Conservation (phyloP, 1,140 invertebrate species). For the Drosophila miranda region DNA sequence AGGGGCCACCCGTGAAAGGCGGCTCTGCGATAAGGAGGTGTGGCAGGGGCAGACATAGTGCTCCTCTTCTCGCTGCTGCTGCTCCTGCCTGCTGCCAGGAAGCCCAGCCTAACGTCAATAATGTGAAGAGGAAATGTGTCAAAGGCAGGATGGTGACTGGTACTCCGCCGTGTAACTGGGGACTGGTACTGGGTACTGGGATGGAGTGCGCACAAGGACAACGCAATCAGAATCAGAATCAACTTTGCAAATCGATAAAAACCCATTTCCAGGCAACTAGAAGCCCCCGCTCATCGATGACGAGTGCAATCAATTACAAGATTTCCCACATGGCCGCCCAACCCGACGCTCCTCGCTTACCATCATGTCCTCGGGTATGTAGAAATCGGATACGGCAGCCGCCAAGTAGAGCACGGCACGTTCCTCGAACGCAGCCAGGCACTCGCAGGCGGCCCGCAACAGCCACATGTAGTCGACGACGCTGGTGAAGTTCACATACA, state of each 20-base stretch:
- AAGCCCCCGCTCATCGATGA: conserved; percentile 47
- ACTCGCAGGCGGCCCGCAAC: conserved; percentile 90
- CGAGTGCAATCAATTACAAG: conserved; percentile 77
- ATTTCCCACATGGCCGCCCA: conserved; percentile 66
- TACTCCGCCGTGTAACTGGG: neutral
- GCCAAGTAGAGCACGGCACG: conserved; percentile 95
- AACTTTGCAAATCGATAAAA: conserved; percentile 75
- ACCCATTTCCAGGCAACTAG: conserved; percentile 66
- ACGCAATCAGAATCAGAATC: conserved; percentile 36
- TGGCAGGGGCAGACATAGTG: neutral
- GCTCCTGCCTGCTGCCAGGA: no score
- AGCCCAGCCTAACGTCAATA: conserved; percentile 63
- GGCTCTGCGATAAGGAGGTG: conserved; percentile 12
- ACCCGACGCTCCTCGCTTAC: conserved; percentile 83
- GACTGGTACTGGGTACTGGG: conserved; percentile 10
- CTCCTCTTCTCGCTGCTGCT: no score
- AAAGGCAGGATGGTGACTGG: conserved; percentile 35
- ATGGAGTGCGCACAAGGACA: conserved; percentile 37
- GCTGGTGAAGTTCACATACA: conserved; percentile 91
- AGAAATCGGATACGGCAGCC: conserved; percentile 99
- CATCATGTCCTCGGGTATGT: conserved; percentile 96
- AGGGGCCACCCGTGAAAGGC: conserved; percentile 34
- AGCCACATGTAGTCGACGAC: conserved; percentile 97
- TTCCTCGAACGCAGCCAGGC: conserved; percentile 86
- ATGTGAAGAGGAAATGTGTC: conserved; percentile 63